A percentile compares a stretch with the other conserved stretches of the same genome.
These are phyloP conservation scores for Hirtodrosophila cameraria DNA, from an alignment of 2,888 invertebrate genomes.

Conservation along the genomic window DNA sequence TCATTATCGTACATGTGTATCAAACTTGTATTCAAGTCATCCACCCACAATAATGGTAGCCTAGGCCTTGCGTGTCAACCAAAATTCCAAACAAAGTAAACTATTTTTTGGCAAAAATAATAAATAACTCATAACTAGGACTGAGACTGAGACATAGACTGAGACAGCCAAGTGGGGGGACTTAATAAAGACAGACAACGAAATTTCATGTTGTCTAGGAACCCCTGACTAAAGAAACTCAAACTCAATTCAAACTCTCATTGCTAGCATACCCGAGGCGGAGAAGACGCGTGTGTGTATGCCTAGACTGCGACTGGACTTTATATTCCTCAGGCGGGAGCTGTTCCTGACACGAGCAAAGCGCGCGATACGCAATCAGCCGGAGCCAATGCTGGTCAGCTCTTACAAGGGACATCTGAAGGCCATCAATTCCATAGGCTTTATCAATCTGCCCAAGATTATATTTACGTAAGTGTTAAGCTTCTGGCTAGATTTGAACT, in stretches of 20 bases:
- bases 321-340: conserved; percentile 90
- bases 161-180: neutral
- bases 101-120: conserved; percentile 52
- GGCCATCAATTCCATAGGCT: conserved; percentile 88
- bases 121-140: conserved; percentile 69
- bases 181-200: conserved; percentile 26
- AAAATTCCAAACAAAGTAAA: conserved; percentile 51
- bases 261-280: conserved; percentile 73
- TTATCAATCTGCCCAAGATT: conserved; percentile 87
- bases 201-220: conserved; percentile 15
- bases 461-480: conserved; percentile 86
- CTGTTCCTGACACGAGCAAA: conserved; percentile 88
- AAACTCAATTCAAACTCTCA: neutral
- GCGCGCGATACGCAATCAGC: conserved; percentile 86
- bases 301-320: conserved; percentile 87
- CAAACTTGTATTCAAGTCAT: conserved; percentile 29
- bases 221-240: conserved; percentile 7
- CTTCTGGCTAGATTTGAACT: no score
- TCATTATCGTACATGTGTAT: conserved; percentile 65
- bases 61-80: conserved; percentile 59
- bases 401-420: conserved; percentile 90
- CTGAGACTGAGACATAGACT: no score
- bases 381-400: conserved; percentile 87
- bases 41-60: conserved; percentile 38
- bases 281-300: conserved; percentile 86